A percentile compares a stretch with the other conserved stretches of the same genome.
phyloP scores from a whole-genome alignment of 2,797 vertebrate genomes.

The Betta splendens region DNA sequence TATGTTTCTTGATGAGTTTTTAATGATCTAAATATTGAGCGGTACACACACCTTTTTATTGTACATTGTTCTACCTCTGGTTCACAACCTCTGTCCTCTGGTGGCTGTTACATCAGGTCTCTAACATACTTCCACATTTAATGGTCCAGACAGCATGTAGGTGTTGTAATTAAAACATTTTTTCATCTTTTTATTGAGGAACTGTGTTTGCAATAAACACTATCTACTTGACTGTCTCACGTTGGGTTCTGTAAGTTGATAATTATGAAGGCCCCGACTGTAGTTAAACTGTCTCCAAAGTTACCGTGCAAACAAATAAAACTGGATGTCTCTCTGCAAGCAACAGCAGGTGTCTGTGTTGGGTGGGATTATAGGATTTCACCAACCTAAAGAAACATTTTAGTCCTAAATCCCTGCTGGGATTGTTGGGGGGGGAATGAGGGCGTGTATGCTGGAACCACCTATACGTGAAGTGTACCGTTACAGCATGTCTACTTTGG shows the following conservation, averaged over 20 bases:
- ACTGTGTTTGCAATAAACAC: too few species aligned
- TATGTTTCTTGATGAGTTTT: too few species aligned
- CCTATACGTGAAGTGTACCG: constrained; percentile 22
- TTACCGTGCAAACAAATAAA: constrained; percentile 38
- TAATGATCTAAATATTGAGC: too few species aligned
- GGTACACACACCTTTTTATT: too few species aligned
- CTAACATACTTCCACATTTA: too few species aligned
- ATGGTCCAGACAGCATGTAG: too few species aligned
- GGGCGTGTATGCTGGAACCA: constrained; percentile 11
- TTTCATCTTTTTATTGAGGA: too few species aligned
- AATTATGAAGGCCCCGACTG: not conserved
- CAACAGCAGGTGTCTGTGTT: constrained; percentile 27
- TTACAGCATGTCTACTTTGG: constrained; percentile 30
- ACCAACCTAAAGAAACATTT: constrained; percentile 48
- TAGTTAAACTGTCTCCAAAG: constrained; percentile 20
- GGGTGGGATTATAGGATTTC: constrained; percentile 41
- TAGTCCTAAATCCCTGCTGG: constrained; percentile 37
- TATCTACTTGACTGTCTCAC: not conserved
- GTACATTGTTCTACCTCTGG: too few species aligned
- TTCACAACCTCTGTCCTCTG: too few species aligned
- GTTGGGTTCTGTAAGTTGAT: constrained; percentile 8
- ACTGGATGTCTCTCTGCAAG: constrained; percentile 15
- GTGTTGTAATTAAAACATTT: too few species aligned
- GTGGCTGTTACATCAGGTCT: too few species aligned
- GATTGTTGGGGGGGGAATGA: constrained; percentile 14